Evolutionary conservation across 2,888 invertebrate species (phyloP), one percentile per base, ranked within the genome.

Genomic region (Xylophagus ater): DNA sequence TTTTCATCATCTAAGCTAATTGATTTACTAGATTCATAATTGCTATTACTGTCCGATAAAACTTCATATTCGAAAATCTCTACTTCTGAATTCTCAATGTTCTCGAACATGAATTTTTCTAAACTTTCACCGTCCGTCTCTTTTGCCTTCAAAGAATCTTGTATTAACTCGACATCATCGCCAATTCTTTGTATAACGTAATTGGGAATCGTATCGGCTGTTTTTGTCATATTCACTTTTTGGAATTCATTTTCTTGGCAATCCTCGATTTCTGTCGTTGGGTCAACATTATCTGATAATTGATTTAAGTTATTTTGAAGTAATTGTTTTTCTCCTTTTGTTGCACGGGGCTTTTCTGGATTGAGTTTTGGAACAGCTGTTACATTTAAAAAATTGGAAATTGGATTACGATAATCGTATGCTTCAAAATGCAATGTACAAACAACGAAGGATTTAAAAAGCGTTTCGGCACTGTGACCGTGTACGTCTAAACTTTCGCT

Each of bases 351-450:
- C 18, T 28, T 18, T n/a, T 14, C n/a, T 3, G 37, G 37, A 19
- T 32, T 9, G 3, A 32, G 32, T 26, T 19, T 38, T 7, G 38
- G 38, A 19, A 23, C n/a, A 2, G 38, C 38, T 9, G 25, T 38
- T 7, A 32, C 3, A 13, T 38, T 38, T 2, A 38, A 32, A 26
- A 15, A 18, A 19, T 32, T 32, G 3, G 38, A 38, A 10, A 13
- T 12, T 3, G 24, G 7, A 25, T 38, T 38, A 18, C 33, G 31
- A 32, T 38, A 38, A 3, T 2, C 17, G 4, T 31, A 17, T 10
- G n/a, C 19, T 7, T 38, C 38, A 18, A 38, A 38, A 20, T 40
- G 40, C 20, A 30, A 12, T 17, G 24, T 23, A 14, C 37, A 37
- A 4, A 37, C 30, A 5, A 18, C 24, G 15, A 24, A 31, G 4